These are phyloP conservation scores for Ceryle rudis DNA, from an alignment of 2,797 vertebrate species.

Conservation along the genomic window DNA sequence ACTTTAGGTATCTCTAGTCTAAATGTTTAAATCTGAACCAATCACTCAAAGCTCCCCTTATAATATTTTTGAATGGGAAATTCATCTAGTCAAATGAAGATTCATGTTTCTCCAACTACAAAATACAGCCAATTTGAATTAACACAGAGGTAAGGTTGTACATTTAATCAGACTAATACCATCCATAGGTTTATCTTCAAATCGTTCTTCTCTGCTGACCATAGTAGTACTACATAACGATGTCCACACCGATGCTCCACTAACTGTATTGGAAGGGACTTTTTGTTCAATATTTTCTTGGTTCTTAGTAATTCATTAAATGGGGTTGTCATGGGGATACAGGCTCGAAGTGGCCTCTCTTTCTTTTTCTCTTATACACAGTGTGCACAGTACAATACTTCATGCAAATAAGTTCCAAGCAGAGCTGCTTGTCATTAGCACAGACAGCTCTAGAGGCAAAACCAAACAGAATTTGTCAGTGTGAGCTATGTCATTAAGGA, in stretches of 20 bases:
- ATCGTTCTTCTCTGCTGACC: not conserved
- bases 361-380: slow-evolving; percentile 1
- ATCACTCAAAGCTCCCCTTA: not conserved
- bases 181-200: not conserved
- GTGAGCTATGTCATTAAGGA: slow-evolving; percentile 38
- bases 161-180: not conserved
- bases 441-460: slow-evolving; percentile 28
- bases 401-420: slow-evolving; percentile 46
- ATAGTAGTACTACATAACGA: not conserved
- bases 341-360: not conserved
- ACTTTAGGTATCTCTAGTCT: not conserved
- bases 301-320: slow-evolving; percentile 6
- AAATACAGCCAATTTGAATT: not conserved
- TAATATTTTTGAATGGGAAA: not conserved
- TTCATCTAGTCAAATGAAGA: not conserved
- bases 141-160: not conserved
- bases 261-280: not conserved
- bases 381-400: not conserved
- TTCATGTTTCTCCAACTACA: not conserved
- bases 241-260: not conserved
- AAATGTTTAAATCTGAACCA: not conserved
- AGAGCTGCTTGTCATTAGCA: slow-evolving; percentile 29
- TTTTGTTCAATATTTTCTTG: not conserved
- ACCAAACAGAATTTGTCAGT: slow-evolving; percentile 41
- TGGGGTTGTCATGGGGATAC: slow-evolving; percentile 35